Evolutionary conservation across 2,113 vertebrate genomes (phyloP), one percentile per base, ranked within the genome.

Genomic region (Gnathonemus longibarbis): DNA sequence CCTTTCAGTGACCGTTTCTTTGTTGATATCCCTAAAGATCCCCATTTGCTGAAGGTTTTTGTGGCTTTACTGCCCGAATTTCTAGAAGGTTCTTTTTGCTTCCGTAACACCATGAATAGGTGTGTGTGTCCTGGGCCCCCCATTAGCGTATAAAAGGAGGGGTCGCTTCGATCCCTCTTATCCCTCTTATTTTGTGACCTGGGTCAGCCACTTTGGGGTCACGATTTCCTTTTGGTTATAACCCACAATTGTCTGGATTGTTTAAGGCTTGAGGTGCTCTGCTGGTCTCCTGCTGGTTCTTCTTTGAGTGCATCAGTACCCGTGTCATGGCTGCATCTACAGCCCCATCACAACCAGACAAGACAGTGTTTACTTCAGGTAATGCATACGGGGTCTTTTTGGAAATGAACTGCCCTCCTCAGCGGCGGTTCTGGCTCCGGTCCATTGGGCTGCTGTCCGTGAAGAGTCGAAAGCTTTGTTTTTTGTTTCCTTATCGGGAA

Each of bases 401-500:
- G 53, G 56, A 19, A 58, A 58, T 58, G 0, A 91, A 90, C 86
- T 91, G 62, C 89, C 87, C 66, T 80, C 74, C 42, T 90, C 90
- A 94, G 93, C 89, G 91, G 91, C 87, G 92, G 45, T 88, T 92
- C 92, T 90, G 91, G 89, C 93, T 90, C 88, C 89, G 84, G 90
- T 91, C 92, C 91, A 90, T 91, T 92, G 10, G 89, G 92, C 80
- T 92, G 11, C 66, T 92, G 92, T 93, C 91, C 94, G 91, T 91
- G 93, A 92, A 93, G 94, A 92, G 94, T 92, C 3, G 92, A 62
- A 80, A 85, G 49, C 56, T 58, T 91, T 92, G 93, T 91, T 94
- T 74, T 83, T 91, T 95, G 92, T 91, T 94, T 94, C 92, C 93
- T 94, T 94, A 95, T 95, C 95, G 92, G 91, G 87, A 89, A 90